Percentiles rank a stretch among this genome's conserved stretches.
Conservation (phyloP, 1,140 invertebrate species). For the Eumaeus atala region DNA sequence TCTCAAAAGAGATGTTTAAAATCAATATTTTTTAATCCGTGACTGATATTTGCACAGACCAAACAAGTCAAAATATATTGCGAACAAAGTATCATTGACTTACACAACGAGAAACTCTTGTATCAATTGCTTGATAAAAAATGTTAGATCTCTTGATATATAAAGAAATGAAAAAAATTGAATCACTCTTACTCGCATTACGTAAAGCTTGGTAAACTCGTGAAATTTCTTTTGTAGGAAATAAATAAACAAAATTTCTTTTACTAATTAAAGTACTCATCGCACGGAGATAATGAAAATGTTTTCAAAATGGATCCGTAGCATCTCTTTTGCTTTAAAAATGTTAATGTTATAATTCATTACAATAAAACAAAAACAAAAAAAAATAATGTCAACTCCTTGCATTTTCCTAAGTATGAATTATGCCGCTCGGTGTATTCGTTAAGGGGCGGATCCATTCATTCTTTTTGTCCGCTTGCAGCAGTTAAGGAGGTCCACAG, state of each 20-base stretch:
- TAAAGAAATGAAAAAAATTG: neutral
- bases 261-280: slow-evolving; percentile 12
- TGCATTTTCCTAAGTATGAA: slow-evolving; percentile 70
- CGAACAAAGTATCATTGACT: no score
- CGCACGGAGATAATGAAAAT: slow-evolving; percentile 11
- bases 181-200: slow-evolving; percentile 1
- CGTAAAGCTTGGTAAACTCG: neutral
- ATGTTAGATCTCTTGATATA: neutral
- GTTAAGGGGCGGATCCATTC: slow-evolving; percentile 72
- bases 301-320: slow-evolving; percentile 9
- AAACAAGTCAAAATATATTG: no score
- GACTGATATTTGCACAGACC: no score
- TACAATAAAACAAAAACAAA: slow-evolving; percentile 24
- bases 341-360: slow-evolving; percentile 10
- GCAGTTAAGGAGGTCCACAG: slow-evolving; percentile 65
- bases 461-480: slow-evolving; percentile 70
- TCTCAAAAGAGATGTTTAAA: neutral
- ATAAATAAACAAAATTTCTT: slow-evolving; percentile 8
- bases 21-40: neutral
- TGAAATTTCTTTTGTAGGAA: slow-evolving; percentile 7
- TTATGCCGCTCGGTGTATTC: slow-evolving; percentile 72
- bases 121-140: no score
- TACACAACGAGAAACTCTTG: no score
- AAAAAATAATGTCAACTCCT: slow-evolving; percentile 64
- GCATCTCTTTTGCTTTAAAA: slow-evolving; percentile 2